Evolutionary conservation across 2,888 invertebrate species (phyloP).

Genomic region (Catocala sponsa): DNA sequence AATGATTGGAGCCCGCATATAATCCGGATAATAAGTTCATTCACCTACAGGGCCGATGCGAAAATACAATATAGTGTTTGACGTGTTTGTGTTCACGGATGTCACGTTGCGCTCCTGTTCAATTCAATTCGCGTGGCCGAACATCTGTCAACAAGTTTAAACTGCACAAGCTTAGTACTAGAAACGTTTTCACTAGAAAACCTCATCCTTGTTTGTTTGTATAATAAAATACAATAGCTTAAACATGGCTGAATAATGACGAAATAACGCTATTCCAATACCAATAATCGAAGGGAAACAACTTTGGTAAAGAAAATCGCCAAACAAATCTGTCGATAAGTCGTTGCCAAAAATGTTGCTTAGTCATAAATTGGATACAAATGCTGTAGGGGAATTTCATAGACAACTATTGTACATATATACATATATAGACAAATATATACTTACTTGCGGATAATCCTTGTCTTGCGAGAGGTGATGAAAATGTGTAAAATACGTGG

Average conservation of each 20-base stretch:
- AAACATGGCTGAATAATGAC: not conserved
- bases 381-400: not conserved
- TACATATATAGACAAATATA: not conserved
- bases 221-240: not conserved
- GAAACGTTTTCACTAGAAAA: no score
- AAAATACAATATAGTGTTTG: constrained; percentile 3
- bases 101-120: not conserved
- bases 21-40: constrained; percentile 37
- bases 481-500: constrained; percentile 96
- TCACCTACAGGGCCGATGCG: constrained; percentile 31
- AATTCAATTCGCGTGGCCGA: constrained; percentile 14
- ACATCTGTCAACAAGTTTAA: constrained; percentile 25
- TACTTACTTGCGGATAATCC: constrained; percentile 91
- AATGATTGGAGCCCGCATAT: constrained; percentile 22
- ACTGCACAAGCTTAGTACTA: not conserved
- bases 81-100: no score
- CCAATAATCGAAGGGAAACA: constrained; percentile 42
- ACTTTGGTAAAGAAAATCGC: constrained; percentile 44
- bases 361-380: constrained; percentile 8
- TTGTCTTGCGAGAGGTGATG: constrained; percentile 95
- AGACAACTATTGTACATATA: not conserved
- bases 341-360: constrained; percentile 38
- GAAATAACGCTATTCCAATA: constrained; percentile 14
- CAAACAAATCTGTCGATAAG: constrained; percentile 36
- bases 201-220: not conserved